Percentiles rank a stretch among this genome's conserved stretches.
Evolutionary conservation across 1,140 invertebrate species (phyloP).

Genomic region (Drosophila hydei): DNA sequence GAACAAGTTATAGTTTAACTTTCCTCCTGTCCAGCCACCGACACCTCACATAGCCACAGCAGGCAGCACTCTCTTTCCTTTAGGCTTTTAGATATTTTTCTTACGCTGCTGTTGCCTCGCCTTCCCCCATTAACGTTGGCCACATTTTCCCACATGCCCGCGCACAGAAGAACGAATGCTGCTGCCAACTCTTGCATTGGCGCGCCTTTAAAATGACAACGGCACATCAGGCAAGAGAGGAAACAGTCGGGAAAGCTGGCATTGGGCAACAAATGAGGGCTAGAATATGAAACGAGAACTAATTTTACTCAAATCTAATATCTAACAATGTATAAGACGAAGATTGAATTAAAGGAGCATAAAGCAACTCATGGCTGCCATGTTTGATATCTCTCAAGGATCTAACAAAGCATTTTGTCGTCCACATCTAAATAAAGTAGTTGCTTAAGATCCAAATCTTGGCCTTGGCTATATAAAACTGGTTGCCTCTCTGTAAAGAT

Average conservation of each 20-base stretch:
- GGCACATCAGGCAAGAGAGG: conserved; percentile 33
- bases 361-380: too few species aligned
- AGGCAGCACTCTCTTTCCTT: conserved; percentile 56
- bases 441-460: too few species aligned
- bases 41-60: conserved; percentile 12
- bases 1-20: conserved; percentile 70
- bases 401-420: too few species aligned
- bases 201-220: conserved; percentile 76
- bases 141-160: conserved; percentile 74
- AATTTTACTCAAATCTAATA: too few species aligned
- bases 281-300: too few species aligned
- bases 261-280: too few species aligned
- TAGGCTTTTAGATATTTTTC: conserved; percentile 53
- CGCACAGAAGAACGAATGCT: conserved; percentile 52
- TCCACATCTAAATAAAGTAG: too few species aligned
- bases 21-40: conserved; percentile 59
- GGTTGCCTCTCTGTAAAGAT: too few species aligned
- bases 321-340: too few species aligned
- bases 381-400: too few species aligned
- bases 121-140: conserved; percentile 70
- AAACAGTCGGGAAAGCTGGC: not conserved
- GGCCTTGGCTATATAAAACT: too few species aligned
- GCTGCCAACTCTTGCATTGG: conserved; percentile 64
- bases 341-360: too few species aligned
- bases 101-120: conserved; percentile 41